Conservation (phyloP, 2,888 invertebrate genomes). For the Cartodere bifasciata region DNA sequence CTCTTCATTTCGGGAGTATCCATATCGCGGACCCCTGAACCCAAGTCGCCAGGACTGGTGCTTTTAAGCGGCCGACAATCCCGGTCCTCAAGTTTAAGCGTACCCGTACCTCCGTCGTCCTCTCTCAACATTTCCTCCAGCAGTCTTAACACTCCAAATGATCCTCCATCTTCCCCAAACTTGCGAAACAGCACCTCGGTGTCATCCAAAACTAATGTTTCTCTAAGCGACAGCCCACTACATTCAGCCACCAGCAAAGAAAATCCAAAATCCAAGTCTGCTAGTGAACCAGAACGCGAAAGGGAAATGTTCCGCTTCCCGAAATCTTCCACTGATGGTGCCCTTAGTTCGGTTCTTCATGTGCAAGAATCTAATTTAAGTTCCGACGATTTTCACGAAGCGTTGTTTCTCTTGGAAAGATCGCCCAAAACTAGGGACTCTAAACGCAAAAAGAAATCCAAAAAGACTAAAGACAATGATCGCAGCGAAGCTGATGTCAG, state of each 20-base stretch:
- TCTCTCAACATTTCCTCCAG: constrained; percentile 32
- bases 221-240: constrained; percentile 28
- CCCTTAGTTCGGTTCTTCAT: constrained; percentile 43
- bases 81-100: constrained; percentile 39
- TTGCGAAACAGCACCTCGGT: constrained; percentile 32
- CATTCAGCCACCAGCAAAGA: constrained; percentile 19
- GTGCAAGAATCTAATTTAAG: constrained; percentile 43
- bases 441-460: constrained; percentile 36
- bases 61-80: constrained; percentile 35
- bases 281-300: constrained; percentile 40
- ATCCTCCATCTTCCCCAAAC: constrained; percentile 31
- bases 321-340: constrained; percentile 44
- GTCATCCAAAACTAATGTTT: constrained; percentile 26
- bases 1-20: constrained; percentile 45
- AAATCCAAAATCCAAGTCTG: constrained; percentile 36
- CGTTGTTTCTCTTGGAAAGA: constrained; percentile 40
- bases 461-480: constrained; percentile 36
- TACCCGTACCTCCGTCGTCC: constrained; percentile 33
- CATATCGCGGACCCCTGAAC: constrained; percentile 42
- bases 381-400: constrained; percentile 46
- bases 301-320: constrained; percentile 41
- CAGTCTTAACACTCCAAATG: constrained; percentile 27
- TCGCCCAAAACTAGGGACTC: constrained; percentile 40
- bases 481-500: constrained; percentile 36
- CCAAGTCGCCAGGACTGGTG: constrained; percentile 33